Base-by-base conservation (phyloP, 92 coral and sea anemone species). In the Micromussa lordhowensis region DNA sequence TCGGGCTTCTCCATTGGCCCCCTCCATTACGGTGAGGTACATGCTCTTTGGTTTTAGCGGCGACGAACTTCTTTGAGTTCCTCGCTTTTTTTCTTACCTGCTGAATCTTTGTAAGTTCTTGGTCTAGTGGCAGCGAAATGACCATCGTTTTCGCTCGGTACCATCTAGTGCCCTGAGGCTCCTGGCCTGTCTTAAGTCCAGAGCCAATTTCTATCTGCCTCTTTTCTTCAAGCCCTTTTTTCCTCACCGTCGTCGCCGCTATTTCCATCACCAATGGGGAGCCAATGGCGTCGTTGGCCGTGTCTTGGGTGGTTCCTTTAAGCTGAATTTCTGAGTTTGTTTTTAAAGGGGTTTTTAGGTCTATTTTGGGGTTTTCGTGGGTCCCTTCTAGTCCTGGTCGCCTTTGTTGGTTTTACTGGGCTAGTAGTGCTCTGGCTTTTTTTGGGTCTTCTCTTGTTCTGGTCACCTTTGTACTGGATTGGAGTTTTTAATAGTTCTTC, bases 11-110 rank as follows among this genome's bases (percentile, higher is more conserved):
- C 85, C 85, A 1, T 14, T 78, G 49, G 72, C 81, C 0, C 68
- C 77, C 2, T 38, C 77, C 17, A 31, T 90, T 2, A 68, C 49
- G 22, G 78, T 53, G 1, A 66, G 80, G 0, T 82, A 80, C 64
- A 14, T 86, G 21, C 68, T 86, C 10, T 90, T 86, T 68, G 90
- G 93, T 21, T 90, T 90, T 15, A 34, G 75, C 16, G 6, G 57
- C 0, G 86, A 44, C 5, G 85, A 81, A 0, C 3, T 81, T 0
- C 31, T 15, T 0, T 68, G 28, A 34, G 84, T 83, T 0, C 94
- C 88, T 0, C 79, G 66, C 0, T 83, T 82, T 18, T 34, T 76
- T 15, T 17, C 75, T 1, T 74, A 68, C 2, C 40, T 87, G 0
- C 79, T 87, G 0, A 61, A 68, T 10, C 30, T 76, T 3, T 78